Evolutionary conservation across 2,113 vertebrate genomes (phyloP).

Genomic region (Coracopsis vasa): DNA sequence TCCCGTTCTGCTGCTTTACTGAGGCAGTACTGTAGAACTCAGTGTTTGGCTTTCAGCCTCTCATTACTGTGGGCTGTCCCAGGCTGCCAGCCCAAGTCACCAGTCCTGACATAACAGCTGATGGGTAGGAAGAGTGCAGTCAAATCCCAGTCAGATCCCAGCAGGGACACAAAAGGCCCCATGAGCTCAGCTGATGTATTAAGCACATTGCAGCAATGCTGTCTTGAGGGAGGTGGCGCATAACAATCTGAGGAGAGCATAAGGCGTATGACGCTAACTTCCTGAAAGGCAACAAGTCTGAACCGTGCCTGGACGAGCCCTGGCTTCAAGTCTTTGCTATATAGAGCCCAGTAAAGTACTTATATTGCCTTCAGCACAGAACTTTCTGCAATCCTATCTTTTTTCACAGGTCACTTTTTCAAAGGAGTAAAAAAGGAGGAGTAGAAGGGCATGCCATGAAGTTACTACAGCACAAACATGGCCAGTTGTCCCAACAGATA

Average conservation of each 20-base stretch:
- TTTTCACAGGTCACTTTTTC: background rate
- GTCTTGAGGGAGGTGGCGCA: background rate
- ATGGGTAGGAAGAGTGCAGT: background rate
- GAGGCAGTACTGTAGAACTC: background rate
- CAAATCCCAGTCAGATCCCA: background rate
- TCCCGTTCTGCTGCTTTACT: background rate
- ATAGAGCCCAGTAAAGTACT: background rate
- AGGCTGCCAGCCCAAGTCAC: background rate
- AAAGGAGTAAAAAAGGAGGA: background rate
- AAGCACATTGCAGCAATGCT: background rate
- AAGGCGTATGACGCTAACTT: background rate
- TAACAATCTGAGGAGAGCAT: background rate
- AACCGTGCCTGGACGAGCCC: background rate
- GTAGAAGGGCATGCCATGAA: background rate
- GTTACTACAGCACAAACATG: accelerated
- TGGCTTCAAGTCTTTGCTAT: background rate
- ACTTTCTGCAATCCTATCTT: background rate
- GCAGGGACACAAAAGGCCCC: background rate
- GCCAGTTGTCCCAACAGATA: background rate
- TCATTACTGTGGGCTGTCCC: background rate
- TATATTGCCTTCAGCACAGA: background rate
- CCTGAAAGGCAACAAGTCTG: background rate
- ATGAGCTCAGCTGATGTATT: background rate
- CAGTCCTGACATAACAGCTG: background rate
- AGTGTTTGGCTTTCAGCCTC: background rate